Base-by-base conservation (phyloP, 2,888 invertebrate species). In the Machimus rusticus region DNA sequence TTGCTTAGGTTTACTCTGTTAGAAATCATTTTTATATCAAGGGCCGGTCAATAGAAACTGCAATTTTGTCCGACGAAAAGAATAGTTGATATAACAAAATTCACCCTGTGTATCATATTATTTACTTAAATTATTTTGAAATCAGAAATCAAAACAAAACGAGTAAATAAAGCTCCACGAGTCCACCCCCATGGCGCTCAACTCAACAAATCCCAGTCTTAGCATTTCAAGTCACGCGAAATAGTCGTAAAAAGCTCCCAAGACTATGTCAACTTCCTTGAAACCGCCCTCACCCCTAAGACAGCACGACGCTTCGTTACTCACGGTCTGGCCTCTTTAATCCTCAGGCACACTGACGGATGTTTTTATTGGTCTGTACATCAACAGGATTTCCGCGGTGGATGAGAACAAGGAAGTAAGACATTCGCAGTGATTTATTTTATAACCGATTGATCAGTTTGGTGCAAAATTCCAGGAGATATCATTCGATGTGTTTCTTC, bases 341-440 rank as follows among this genome's bases (percentile, higher is more conserved):
- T 39, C 37, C 37, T 37, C 86, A 89, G 90, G 87, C 16, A 79
- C 74, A 57, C 74, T 89, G 31, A 94, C 94, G 74, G 94, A 94
- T 76, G 94, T 95, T 84, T 94, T 93, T 89, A 94, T 95, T 89
- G 94, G 94, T 87, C 93, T 95, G 88, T 94, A 94, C 91, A 94
- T 95, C 90, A 94, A 94, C 90, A 91, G 95, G 89, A 94, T 95
- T 87, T 95, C 95, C 84, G 94, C 94, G 89, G 95, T 95, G 74
- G 95, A 95, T 91, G 95, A 95, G 90, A 95, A 94, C 90, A 94
- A 94, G 92, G 95, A 95, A 94, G 95, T 95, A 93, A 91, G 92
- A 90, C 43, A 6, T 46, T 16, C 57, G 28, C 14, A 39, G n/a
- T 14, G 34, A 37, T 66, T 37, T 74, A 16, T 57, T 86, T 14